Percentiles rank a stretch among this genome's conserved stretches.
Conservation (phyloP, 2,113 vertebrate species). For the Microtus oregoni region DNA sequence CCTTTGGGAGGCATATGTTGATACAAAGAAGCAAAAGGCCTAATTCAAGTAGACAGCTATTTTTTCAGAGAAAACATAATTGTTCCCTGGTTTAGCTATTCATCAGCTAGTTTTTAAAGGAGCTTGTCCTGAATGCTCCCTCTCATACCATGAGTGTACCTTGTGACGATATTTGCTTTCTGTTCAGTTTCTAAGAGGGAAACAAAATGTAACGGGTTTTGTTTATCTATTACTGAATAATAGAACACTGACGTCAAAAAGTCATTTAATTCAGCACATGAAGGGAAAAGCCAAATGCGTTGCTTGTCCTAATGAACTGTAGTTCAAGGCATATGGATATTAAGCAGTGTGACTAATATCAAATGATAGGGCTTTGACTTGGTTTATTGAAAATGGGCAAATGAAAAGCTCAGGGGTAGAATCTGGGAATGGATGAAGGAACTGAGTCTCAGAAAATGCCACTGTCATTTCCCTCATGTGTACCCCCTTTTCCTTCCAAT, state of each 20-base stretch:
- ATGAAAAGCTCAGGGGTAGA: conserved; percentile 47
- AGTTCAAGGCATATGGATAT: conserved; percentile 54
- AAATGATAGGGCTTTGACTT: conserved; percentile 53
- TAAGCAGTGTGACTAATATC: conserved; percentile 63
- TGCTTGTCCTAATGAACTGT: conserved; percentile 48
- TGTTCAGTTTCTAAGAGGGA: conserved; percentile 67
- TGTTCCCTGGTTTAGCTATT: conserved; percentile 41
- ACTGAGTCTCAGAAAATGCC: conserved; percentile 28
- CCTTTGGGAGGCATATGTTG: neutral
- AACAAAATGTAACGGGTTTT: conserved; percentile 66
- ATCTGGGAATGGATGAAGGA: conserved; percentile 17
- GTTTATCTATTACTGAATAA: conserved; percentile 56
- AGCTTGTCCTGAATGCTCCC: conserved; percentile 12
- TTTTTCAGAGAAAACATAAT: conserved; percentile 52
- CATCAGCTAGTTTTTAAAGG: conserved; percentile 44
- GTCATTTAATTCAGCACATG: conserved; percentile 52
- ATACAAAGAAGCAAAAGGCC: neutral
- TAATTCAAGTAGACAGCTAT: conserved; percentile 8
- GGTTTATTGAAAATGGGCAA: conserved; percentile 63
- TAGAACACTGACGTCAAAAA: conserved; percentile 25
- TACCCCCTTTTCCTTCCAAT: neutral
- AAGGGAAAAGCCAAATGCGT: neutral
- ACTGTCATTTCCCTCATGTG: neutral
- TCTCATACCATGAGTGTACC: neutral
- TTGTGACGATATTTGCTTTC: conserved; percentile 35